Conservation (phyloP, 2,888 invertebrate genomes). For the Zele albiditarsus region DNA sequence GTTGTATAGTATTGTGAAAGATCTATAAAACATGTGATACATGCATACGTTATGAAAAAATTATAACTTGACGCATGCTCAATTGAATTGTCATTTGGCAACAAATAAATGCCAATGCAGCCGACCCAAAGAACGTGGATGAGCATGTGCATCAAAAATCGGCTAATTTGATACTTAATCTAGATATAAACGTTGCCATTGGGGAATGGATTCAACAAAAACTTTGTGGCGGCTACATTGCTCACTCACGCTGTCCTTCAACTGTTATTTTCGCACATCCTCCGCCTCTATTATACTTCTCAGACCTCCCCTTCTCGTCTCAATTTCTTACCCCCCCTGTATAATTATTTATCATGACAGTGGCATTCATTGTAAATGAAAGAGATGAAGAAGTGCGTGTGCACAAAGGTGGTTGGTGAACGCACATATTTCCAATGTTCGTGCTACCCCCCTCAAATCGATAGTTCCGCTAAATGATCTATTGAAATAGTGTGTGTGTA, state of each 20-base stretch:
- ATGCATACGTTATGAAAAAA: too few species aligned
- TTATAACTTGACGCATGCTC: neutral
- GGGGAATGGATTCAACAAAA: conserved; percentile 50
- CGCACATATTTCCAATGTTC: neutral
- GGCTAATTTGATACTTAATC: conserved; percentile 67
- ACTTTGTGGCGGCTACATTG: conserved; percentile 44
- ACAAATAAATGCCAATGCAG: conserved; percentile 59
- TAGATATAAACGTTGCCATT: conserved; percentile 54
- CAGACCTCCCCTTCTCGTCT: too few species aligned
- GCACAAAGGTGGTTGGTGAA: neutral
- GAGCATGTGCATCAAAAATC: conserved; percentile 65
- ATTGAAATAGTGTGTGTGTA: conserved; percentile 54
- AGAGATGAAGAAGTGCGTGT: neutral
- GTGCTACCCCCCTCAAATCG: conserved; percentile 61
- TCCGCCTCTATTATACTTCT: too few species aligned
- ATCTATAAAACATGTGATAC: too few species aligned
- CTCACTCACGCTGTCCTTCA: conserved; percentile 62
- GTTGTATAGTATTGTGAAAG: too few species aligned
- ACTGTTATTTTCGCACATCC: too few species aligned
- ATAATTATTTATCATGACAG: conserved; percentile 4
- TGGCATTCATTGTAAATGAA: neutral
- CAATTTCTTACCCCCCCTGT: too few species aligned
- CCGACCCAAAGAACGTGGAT: conserved; percentile 63
- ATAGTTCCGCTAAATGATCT: conserved; percentile 63
- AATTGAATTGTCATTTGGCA: neutral